Evolutionary conservation across 2,113 vertebrate genomes (phyloP).

Genomic region (Cardinalis cardinalis): DNA sequence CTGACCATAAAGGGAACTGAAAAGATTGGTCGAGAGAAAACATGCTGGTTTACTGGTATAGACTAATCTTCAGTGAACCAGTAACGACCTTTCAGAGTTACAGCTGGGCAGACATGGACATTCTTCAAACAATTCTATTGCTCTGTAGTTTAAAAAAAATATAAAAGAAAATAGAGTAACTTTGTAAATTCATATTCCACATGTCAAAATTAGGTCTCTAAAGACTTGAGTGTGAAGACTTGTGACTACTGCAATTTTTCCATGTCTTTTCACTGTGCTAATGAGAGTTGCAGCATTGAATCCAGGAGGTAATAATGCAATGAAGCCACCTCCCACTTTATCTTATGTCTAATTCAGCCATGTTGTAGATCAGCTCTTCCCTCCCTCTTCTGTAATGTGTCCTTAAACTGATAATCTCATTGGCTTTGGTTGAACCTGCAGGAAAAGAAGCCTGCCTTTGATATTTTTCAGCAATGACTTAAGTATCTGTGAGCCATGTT

Average conservation of each 20-base stretch:
- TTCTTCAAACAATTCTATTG: neutral
- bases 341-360: neutral
- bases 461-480: neutral
- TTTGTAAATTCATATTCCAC: neutral
- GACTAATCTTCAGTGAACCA: neutral
- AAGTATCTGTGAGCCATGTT: neutral
- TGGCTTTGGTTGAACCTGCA: neutral
- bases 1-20: neutral
- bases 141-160: neutral
- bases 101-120: neutral
- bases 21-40: neutral
- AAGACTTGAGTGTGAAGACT: neutral
- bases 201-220: neutral
- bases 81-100: neutral
- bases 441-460: neutral
- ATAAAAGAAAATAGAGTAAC: neutral
- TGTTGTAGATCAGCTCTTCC: neutral
- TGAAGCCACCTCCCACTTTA: neutral
- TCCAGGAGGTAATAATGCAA: neutral
- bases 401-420: neutral
- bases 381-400: neutral
- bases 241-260: neutral
- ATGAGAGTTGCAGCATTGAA: neutral
- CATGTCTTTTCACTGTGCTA: neutral
- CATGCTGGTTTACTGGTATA: neutral